These are phyloP conservation scores for Cancer borealis DNA, from an alignment of 2,888 invertebrate genomes.

Conservation along the genomic window DNA sequence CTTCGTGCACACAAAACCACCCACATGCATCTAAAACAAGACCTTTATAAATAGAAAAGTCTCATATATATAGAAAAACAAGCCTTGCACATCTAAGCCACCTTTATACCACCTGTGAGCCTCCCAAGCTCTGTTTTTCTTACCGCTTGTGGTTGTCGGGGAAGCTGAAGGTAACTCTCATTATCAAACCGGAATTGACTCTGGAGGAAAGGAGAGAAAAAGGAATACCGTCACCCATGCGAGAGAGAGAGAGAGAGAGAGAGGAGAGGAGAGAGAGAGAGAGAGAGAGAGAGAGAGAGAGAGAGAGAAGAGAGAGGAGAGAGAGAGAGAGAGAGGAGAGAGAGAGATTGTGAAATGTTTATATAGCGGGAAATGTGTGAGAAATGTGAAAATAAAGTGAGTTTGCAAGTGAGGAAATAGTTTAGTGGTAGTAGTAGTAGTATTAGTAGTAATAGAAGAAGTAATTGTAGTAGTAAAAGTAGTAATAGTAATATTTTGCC, in stretches of 20 bases:
- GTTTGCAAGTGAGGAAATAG: neutral
- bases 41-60: too few relatives aligned
- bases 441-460: neutral
- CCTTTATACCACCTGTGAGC: too few relatives aligned
- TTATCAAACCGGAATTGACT: constrained; percentile 99
- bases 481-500: neutral
- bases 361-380: neutral
- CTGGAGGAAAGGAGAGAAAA: constrained; percentile 83
- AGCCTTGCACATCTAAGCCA: too few relatives aligned
- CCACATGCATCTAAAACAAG: too few relatives aligned
- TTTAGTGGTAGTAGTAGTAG: neutral
- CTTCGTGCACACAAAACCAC: too few relatives aligned
- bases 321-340: constrained; percentile 29
- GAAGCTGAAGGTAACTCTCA: constrained; percentile 98
- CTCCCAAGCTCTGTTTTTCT: constrained; percentile 80
- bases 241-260: neutral
- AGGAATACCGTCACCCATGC: constrained; percentile 70
- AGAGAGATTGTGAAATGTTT: neutral
- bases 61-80: too few relatives aligned
- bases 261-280: neutral
- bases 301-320: neutral
- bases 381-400: neutral
- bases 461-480: neutral
- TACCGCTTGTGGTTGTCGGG: constrained; percentile 99
- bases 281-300: constrained; percentile 33